These are phyloP conservation scores for Eidolon helvum DNA, from an alignment of 2,113 vertebrate species.

Conservation along the genomic window DNA sequence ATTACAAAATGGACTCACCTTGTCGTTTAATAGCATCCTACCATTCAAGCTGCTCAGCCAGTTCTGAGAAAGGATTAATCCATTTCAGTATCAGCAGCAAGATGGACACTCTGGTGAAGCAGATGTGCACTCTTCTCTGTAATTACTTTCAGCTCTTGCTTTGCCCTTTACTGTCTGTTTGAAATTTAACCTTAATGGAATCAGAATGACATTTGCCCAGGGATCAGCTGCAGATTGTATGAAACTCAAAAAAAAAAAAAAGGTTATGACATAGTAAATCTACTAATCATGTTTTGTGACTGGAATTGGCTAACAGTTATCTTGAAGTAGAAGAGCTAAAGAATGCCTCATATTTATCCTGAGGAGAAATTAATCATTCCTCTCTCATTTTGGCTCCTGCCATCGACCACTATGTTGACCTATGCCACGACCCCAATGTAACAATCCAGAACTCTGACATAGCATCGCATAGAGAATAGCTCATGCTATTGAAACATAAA, in stretches of 20 bases:
- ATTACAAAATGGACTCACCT: conserved; percentile 54
- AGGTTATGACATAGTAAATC: conserved; percentile 66
- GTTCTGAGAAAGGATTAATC: conserved; percentile 55
- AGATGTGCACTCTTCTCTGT: conserved; percentile 63
- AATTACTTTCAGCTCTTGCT: conserved; percentile 77
- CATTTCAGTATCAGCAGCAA: conserved; percentile 37
- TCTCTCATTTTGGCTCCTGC: background rate
- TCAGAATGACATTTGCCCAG: conserved; percentile 59
- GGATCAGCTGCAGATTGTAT: conserved; percentile 46
- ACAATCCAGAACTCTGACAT: background rate
- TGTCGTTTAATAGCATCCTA: conserved; percentile 55
- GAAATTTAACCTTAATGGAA: conserved; percentile 79
- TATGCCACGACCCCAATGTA: rapidly evolving
- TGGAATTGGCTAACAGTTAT: conserved; percentile 45
- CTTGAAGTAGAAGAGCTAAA: conserved; percentile 58
- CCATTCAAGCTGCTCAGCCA: background rate
- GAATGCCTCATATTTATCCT: background rate
- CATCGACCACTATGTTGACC: background rate
- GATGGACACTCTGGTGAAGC: conserved; percentile 65
- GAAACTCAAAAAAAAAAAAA: conserved; percentile 67
- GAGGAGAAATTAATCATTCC: background rate
- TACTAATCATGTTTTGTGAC: background rate
- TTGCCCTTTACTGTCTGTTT: conserved; percentile 74
- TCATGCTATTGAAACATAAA: background rate
- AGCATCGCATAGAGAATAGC: background rate